These are phyloP conservation scores for Hyposoter dolosus DNA, from an alignment of 2,888 invertebrate genomes.

Conservation along the genomic window DNA sequence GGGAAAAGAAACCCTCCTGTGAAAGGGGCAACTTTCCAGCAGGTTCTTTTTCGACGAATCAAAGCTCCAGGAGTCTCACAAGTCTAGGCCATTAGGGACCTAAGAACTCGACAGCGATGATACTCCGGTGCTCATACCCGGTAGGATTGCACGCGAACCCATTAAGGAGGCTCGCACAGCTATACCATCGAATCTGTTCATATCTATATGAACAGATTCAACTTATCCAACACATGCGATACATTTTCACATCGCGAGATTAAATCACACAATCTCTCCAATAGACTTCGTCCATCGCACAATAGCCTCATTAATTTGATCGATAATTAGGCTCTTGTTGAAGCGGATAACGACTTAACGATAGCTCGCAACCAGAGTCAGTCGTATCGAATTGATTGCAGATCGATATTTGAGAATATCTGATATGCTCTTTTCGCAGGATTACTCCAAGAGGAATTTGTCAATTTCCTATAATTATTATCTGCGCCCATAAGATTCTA, in stretches of 20 bases:
- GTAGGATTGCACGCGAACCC: slow-evolving; percentile 3
- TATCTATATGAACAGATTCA: slow-evolving; percentile 6
- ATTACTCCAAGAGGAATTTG: not conserved
- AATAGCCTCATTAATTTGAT: not conserved
- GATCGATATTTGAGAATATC: not conserved
- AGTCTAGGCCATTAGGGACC: slow-evolving; percentile 25
- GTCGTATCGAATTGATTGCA: not conserved
- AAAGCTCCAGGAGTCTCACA: slow-evolving; percentile 14
- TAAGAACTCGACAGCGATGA: slow-evolving; percentile 26
- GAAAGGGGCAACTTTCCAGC: slow-evolving; percentile 6
- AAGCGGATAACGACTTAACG: not conserved
- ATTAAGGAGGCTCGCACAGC: not conserved
- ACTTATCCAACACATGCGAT: not conserved
- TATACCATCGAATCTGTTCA: too few species aligned
- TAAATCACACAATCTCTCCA: not conserved
- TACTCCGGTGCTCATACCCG: not conserved
- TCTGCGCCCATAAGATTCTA: not conserved
- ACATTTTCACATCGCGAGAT: not conserved
- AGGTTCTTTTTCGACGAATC: slow-evolving; percentile 25
- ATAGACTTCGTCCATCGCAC: not conserved
- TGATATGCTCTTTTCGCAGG: not conserved
- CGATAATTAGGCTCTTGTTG: not conserved
- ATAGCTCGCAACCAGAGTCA: not conserved
- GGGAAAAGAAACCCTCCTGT: slow-evolving; percentile 2
- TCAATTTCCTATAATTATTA: not conserved